Conservation (phyloP, 2,888 invertebrate genomes). For the Leuctra nigra region DNA sequence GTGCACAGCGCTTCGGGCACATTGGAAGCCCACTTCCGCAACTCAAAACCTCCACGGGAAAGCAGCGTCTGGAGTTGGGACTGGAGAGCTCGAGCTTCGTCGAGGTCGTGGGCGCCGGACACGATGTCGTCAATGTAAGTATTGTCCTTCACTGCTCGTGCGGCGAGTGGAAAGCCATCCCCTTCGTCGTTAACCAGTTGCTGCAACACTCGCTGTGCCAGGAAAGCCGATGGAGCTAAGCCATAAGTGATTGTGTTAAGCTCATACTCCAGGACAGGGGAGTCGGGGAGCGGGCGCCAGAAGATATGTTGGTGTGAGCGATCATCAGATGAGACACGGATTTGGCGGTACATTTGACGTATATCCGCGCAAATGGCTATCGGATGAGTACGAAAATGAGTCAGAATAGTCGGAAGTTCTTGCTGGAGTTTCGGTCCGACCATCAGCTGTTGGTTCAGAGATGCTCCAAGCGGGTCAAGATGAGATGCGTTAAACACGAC, state of each 20-base stretch:
- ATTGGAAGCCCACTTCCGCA: conserved; percentile 32
- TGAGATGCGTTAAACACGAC: too few species aligned
- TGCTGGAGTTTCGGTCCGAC: background rate
- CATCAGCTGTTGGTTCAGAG: background rate
- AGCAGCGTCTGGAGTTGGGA: conserved; percentile 26
- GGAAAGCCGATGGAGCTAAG: conserved; percentile 29
- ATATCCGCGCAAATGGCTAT: conserved; percentile 17
- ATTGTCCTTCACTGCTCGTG: conserved; percentile 21
- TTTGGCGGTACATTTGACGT: too few species aligned
- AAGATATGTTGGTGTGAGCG: conserved; percentile 30
- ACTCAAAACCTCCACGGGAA: conserved; percentile 25
- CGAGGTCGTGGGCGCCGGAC: conserved; percentile 24
- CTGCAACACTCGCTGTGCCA: conserved; percentile 28
- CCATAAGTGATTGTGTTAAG: conserved; percentile 31
- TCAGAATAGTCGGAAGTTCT: background rate
- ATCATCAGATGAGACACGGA: conserved; percentile 22
- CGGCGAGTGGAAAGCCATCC: conserved; percentile 26
- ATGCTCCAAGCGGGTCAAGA: too few species aligned
- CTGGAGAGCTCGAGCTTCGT: conserved; percentile 27
- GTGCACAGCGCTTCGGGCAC: conserved; percentile 18
- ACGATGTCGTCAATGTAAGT: conserved; percentile 33
- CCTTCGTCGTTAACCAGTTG: conserved; percentile 28
- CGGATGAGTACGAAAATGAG: background rate
- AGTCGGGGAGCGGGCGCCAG: conserved; percentile 27
- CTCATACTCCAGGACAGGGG: conserved; percentile 26